A percentile compares a stretch with the other conserved stretches of the same genome.
These are phyloP conservation scores for Penelope pileata DNA, from an alignment of 2,113 vertebrate genomes.

Conservation along the genomic window DNA sequence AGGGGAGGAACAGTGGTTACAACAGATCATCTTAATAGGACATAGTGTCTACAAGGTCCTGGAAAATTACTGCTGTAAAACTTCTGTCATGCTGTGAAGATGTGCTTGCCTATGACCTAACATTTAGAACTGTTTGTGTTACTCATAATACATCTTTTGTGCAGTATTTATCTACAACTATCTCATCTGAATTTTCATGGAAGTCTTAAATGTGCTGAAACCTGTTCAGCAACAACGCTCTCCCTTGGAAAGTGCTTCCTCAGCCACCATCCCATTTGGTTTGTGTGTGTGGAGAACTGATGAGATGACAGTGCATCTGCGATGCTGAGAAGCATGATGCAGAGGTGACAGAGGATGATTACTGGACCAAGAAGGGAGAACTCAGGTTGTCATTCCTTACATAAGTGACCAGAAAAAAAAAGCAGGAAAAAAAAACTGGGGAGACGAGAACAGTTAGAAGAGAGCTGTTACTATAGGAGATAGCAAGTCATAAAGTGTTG, in stretches of 20 bases:
- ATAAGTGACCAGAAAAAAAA: neutral
- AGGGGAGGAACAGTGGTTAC: constrained; percentile 24
- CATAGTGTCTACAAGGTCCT: neutral
- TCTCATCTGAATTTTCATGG: neutral
- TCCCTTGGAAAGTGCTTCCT: neutral
- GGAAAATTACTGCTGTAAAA: constrained; percentile 49
- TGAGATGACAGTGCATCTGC: neutral
- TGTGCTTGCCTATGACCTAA: neutral
- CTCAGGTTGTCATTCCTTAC: neutral
- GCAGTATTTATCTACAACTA: neutral
- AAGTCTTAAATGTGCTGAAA: neutral
- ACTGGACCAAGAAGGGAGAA: neutral
- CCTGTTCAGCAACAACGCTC: neutral
- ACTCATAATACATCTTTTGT: neutral
- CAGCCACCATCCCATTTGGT: neutral
- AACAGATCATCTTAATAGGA: constrained; percentile 57
- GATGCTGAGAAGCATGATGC: accelerated
- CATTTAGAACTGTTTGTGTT: constrained; percentile 11
- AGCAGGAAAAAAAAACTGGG: neutral
- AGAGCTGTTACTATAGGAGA: neutral
- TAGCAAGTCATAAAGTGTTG: neutral
- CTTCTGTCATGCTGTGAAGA: neutral
- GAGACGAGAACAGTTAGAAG: neutral
- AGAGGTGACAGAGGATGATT: neutral
- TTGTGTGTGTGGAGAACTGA: neutral